phyloP scores from a whole-genome alignment of 2,888 invertebrate genomes.

The Phanerotoma sp. region DNA sequence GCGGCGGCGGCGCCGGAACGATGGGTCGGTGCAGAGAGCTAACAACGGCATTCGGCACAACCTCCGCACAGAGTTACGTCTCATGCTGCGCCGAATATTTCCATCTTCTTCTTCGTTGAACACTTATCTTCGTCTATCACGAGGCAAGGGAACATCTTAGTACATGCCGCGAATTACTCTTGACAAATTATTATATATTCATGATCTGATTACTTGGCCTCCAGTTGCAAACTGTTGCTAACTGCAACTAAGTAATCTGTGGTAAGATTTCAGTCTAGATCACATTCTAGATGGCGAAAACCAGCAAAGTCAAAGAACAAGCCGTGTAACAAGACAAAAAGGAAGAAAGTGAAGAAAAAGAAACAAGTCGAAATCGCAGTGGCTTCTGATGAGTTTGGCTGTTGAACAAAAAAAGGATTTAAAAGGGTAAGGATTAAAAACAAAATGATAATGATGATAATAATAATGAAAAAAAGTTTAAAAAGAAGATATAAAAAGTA shows the following conservation, averaged over 20 bases:
- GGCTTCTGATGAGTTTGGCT: slow-evolving; percentile 2
- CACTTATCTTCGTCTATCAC: slow-evolving; percentile 7
- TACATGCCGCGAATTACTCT: slow-evolving; percentile 15
- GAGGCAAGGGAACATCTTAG: background rate
- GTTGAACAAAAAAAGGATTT: too few species aligned
- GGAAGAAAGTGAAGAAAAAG: slow-evolving; percentile 3
- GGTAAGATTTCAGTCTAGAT: background rate
- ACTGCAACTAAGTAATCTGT: background rate
- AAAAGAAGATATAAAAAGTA: too few species aligned
- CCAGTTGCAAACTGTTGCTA: slow-evolving; percentile 1
- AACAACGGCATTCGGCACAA: slow-evolving; percentile 21
- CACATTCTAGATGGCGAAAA: slow-evolving; percentile 16
- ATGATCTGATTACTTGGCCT: slow-evolving; percentile 23
- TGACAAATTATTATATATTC: slow-evolving; percentile 30
- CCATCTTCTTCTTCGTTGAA: slow-evolving; percentile 10
- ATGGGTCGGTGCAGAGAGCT: slow-evolving; percentile 24
- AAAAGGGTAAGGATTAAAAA: too few species aligned
- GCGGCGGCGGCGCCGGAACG: slow-evolving; percentile 19
- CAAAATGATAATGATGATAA: too few species aligned
- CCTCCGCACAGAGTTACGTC: slow-evolving; percentile 17
- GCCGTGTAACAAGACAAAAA: background rate
- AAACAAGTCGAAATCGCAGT: background rate
- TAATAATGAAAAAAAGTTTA: too few species aligned
- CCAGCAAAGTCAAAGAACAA: slow-evolving; percentile 28
- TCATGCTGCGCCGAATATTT: slow-evolving; percentile 5